Evolutionary conservation across 2,888 invertebrate species (phyloP).

Genomic region (Nomada hirtipes): DNA sequence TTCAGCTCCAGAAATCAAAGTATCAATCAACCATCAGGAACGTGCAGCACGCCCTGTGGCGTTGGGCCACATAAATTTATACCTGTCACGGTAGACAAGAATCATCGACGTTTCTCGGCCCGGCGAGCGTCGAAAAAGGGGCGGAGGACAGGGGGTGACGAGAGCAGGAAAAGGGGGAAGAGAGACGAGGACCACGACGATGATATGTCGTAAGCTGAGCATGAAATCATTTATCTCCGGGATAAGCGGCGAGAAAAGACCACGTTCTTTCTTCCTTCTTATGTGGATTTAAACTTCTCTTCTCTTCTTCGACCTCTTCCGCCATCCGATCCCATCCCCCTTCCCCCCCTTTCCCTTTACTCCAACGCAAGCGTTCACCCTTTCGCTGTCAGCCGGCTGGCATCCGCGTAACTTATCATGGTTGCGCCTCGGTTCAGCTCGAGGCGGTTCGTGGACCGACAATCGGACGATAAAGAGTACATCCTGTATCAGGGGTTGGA

Average conservation of each 20-base stretch:
- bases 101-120: constrained; percentile 28
- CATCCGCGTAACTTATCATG: constrained; percentile 59
- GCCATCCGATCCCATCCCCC: background rate
- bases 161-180: constrained; percentile 46
- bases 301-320: constrained; percentile 34
- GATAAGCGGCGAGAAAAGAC: constrained; percentile 79
- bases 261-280: constrained; percentile 73
- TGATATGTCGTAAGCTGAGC: constrained; percentile 80
- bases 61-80: constrained; percentile 13
- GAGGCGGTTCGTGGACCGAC: constrained; percentile 13
- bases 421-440: constrained; percentile 26
- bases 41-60: background rate
- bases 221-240: constrained; percentile 83
- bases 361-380: constrained; percentile 9
- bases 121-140: constrained; percentile 6
- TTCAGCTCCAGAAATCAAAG: background rate
- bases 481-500: constrained; percentile 4
- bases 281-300: constrained; percentile 76
- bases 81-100: constrained; percentile 22
- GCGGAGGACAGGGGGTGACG: constrained; percentile 32
- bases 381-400: constrained; percentile 43
- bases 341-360: background rate
- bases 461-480: constrained; percentile 38
- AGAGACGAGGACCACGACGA: constrained; percentile 74
- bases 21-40: constrained; percentile 26